Percentiles rank a stretch among this genome's conserved stretches.
phyloP scores from a whole-genome alignment of 2,113 vertebrate species.

The Sorex araneus region DNA sequence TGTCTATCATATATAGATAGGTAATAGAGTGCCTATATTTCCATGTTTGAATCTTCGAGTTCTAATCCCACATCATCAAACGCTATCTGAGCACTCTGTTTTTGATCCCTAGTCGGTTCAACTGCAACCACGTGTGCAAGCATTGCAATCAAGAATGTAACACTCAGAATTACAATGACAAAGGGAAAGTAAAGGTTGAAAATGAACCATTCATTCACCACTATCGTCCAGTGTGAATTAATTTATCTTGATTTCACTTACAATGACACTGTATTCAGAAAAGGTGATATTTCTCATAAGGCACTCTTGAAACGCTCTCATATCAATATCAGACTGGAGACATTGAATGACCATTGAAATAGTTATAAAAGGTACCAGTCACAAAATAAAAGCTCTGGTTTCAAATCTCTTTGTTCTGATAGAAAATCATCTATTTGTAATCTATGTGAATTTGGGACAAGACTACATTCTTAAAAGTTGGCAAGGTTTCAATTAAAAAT shows the following conservation, averaged over 20 bases:
- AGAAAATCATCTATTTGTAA: not conserved
- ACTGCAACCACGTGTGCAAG: not conserved
- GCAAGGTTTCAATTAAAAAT: slow-evolving; percentile 52
- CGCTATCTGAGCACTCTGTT: no score
- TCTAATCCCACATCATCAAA: no score
- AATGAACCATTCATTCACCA: not conserved
- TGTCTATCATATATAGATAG: no score
- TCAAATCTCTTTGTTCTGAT: not conserved
- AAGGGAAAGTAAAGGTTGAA: no score
- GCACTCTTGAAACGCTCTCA: not conserved
- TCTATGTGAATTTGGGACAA: slow-evolving; percentile 22
- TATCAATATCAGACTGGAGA: not conserved
- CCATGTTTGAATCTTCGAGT: no score
- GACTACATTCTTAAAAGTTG: slow-evolving; percentile 43
- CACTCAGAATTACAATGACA: not conserved
- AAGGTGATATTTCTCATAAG: not conserved
- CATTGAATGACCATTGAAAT: slow-evolving; percentile 54
- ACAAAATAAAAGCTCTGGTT: slow-evolving; percentile 48
- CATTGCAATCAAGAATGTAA: no score
- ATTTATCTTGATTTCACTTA: slow-evolving; percentile 21
- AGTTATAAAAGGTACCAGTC: slow-evolving; percentile 2
- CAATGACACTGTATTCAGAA: not conserved
- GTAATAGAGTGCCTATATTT: no score
- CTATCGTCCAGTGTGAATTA: not conserved
- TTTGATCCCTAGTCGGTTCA: no score